Conservation (phyloP, 92 coral and sea anemone genomes). For the Porites divaricata region DNA sequence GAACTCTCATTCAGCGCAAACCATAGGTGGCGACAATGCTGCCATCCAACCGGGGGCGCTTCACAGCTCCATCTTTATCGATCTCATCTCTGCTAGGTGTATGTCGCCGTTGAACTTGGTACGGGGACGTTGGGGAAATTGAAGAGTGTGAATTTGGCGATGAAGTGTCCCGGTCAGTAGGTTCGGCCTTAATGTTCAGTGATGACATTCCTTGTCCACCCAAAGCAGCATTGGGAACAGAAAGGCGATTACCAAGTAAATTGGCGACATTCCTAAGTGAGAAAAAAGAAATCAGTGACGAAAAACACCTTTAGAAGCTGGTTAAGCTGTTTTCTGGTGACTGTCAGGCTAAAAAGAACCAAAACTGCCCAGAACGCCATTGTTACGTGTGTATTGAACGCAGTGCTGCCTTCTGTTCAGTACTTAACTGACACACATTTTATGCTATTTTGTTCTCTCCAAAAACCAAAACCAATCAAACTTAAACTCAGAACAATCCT, state of each 20-base stretch:
- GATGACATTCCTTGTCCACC: constrained; percentile 67
- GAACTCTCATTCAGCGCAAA: constrained; percentile 72
- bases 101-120: constrained; percentile 62
- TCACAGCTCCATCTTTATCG: constrained; percentile 66
- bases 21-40: constrained; percentile 77
- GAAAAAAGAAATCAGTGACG: too few species aligned
- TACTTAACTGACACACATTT: too few species aligned
- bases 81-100: constrained; percentile 80
- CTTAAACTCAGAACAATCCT: too few species aligned
- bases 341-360: too few species aligned
- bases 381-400: too few species aligned
- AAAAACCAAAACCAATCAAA: too few species aligned
- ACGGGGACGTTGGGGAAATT: constrained; percentile 88
- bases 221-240: constrained; percentile 63
- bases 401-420: too few species aligned
- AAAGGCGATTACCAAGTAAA: constrained; percentile 83
- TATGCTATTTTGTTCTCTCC: too few species aligned
- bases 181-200: constrained; percentile 93
- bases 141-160: constrained; percentile 94
- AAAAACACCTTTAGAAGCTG: too few species aligned
- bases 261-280: constrained; percentile 47
- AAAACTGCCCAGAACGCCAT: too few species aligned
- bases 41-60: constrained; percentile 92
- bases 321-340: too few species aligned
- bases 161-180: constrained; percentile 87